These are phyloP conservation scores for Tiphia femorata DNA, from an alignment of 2,888 invertebrate species.

Conservation along the genomic window DNA sequence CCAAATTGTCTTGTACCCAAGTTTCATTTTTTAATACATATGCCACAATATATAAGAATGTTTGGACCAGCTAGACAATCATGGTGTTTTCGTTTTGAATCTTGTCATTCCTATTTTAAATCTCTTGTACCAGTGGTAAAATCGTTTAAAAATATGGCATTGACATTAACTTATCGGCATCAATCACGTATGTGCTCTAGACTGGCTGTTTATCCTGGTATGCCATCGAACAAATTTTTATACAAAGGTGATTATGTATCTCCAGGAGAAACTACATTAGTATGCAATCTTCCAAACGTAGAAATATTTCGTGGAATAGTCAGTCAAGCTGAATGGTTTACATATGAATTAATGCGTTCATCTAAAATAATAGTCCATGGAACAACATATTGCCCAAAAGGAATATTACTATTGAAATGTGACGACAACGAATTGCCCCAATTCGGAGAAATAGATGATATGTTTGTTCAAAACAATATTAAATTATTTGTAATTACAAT, in stretches of 20 bases:
- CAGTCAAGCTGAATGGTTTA: slow-evolving; percentile 1
- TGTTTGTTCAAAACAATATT: no score
- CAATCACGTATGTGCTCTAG: slow-evolving; percentile 30
- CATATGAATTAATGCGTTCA: slow-evolving; percentile 6
- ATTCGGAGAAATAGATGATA: no score
- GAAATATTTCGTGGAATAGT: slow-evolving; percentile 5
- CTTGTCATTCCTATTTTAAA: slow-evolving; percentile 34
- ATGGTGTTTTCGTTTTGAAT: slow-evolving; percentile 41
- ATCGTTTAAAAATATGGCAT: slow-evolving; percentile 41
- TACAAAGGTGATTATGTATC: slow-evolving; percentile 18
- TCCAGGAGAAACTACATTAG: not conserved
- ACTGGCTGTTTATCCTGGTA: slow-evolving; percentile 8
- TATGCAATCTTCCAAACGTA: slow-evolving; percentile 1
- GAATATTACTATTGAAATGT: no score
- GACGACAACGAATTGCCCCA: no score
- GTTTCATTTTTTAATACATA: no score
- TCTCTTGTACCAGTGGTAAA: slow-evolving; percentile 28
- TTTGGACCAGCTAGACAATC: no score
- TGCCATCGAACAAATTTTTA: slow-evolving; percentile 18
- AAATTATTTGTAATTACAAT: no score
- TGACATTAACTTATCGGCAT: slow-evolving; percentile 30
- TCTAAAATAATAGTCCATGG: slow-evolving; percentile 1
- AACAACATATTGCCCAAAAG: not conserved
- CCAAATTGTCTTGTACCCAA: no score
- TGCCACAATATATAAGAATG: no score